Evolutionary conservation across 2,113 vertebrate genomes (phyloP), one percentile per base, ranked within the genome.

Genomic region (Microcebus murinus): DNA sequence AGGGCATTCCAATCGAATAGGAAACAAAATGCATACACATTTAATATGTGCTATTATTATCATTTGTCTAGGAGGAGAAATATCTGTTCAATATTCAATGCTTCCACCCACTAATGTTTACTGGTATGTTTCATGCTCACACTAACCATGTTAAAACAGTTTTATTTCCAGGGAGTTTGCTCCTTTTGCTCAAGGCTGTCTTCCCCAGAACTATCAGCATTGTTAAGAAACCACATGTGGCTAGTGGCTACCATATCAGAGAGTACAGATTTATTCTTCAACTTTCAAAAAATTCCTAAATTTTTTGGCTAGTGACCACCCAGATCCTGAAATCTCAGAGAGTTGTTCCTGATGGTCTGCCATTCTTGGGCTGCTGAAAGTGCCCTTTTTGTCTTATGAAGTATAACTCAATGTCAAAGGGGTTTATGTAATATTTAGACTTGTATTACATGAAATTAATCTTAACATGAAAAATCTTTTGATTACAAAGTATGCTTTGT

Each of bases 401-500:
- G 70, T 95, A 98, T 99, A 98, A 98, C 14, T 99, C 98, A 99
- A 97, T 98, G 98, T 98, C 98, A 98, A 92, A 92, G 93, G 90
- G 97, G 94, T 97, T 98, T 98, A 98, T 99, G 98, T 98, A 99
- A 99, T 98, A 98, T 99, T 99, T 98, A 98, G 98, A 98, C 67
- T 70, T 97, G 98, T 97, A 98, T 98, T 99, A 98, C 98, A 98
- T 97, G 97, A 98, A 98, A 99, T 99, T 99, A 98, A 98, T 98
- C 98, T 99, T 97, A 98, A 98, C 98, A 98, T 98, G 98, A 98
- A 98, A 99, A 99, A 98, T 98, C 97, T 98, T 99, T 98, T 98
- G 98, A 98, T 98, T 98, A 98, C 97, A 98, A 94, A 98, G 98
- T 97, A 96, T 92, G 97, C 31, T 97, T 97, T 98, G 98, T 98